A percentile compares a stretch with the other conserved stretches of the same genome.
phyloP scores from a whole-genome alignment of 2,797 vertebrate genomes.

The Cephalopachus bancanus region DNA sequence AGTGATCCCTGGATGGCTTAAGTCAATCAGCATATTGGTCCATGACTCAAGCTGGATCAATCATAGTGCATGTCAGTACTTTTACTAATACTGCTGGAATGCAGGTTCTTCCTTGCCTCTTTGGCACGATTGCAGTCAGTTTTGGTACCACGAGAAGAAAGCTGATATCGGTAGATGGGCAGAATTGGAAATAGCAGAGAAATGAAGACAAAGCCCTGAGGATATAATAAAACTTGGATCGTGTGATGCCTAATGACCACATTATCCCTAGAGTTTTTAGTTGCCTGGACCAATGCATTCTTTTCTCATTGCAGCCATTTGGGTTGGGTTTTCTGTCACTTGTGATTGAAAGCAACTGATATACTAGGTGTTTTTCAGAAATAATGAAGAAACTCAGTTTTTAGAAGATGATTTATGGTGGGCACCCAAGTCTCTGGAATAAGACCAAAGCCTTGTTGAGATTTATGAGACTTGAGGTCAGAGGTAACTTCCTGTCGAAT shows the following conservation, averaged over 20 bases:
- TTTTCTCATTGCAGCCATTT: background rate
- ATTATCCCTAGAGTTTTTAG: background rate
- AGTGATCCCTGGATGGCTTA: too few relatives aligned
- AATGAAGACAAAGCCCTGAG: background rate
- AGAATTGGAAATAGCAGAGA: background rate
- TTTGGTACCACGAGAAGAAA: background rate
- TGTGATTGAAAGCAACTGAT: background rate
- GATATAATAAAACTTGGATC: background rate
- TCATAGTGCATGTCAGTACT: background rate
- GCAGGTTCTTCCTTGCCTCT: background rate
- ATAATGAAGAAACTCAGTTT: background rate
- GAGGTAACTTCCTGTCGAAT: background rate
- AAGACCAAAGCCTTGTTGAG: background rate
- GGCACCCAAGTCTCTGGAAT: background rate
- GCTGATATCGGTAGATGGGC: background rate
- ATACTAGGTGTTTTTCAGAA: background rate
- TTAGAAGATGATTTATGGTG: background rate
- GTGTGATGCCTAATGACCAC: background rate
- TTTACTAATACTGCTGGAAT: background rate
- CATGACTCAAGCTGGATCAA: background rate
- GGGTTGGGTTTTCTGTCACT: background rate
- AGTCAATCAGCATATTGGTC: too few relatives aligned
- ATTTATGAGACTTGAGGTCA: background rate
- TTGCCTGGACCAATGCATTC: background rate
- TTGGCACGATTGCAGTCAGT: background rate